Evolutionary conservation across 2,113 vertebrate species (phyloP), one percentile per base, ranked within the genome.

Genomic region (Atrichornis clamosus): DNA sequence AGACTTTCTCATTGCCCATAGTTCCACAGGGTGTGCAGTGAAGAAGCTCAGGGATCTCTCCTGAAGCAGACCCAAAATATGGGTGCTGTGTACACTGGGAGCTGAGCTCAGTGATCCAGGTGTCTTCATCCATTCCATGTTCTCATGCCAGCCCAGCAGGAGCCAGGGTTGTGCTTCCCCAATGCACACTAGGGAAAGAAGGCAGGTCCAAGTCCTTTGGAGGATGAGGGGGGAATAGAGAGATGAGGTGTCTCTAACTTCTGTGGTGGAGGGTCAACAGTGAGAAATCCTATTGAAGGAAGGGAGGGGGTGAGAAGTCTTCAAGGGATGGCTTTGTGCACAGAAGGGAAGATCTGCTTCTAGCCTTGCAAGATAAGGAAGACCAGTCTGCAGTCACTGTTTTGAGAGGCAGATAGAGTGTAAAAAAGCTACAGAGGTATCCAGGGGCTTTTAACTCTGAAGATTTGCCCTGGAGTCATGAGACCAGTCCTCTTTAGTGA

Each of bases 71-170:
- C 9, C 16, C 5, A 1, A 16, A 30, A 42, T 2, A 5, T 9
- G 9, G 21, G 35, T 76, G n/a, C 44, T 64, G 35, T 42, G 44
- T 15, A 6, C 33, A 11, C 0, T 27, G 16, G 49, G 20, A 81
- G 32, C 73, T 74, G 73, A 89, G 41, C 46, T 77, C 4, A 1
- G 68, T 1, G 4, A 47, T 30, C 18, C 76, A 28, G 16, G 20
- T 9, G 4, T 20, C 12, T n/a, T 28, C 5, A 24, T 19, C 37
- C 6, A 0, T 62, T 52, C 39, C 7, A 0, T 2, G 4, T 50
- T 56, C 33, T 35, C 5, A 2, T 10, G 52, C 11, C 46, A 64
- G 13, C 21, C 76, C 39, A 50, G 41, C 14, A 55, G 53, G 19
- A 82, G 44, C 18, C 1, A 3, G 50, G 11, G 5, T 4, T 85